These are phyloP conservation scores for Stomorhina lunata DNA, from an alignment of 2,888 invertebrate genomes.

Conservation along the genomic window DNA sequence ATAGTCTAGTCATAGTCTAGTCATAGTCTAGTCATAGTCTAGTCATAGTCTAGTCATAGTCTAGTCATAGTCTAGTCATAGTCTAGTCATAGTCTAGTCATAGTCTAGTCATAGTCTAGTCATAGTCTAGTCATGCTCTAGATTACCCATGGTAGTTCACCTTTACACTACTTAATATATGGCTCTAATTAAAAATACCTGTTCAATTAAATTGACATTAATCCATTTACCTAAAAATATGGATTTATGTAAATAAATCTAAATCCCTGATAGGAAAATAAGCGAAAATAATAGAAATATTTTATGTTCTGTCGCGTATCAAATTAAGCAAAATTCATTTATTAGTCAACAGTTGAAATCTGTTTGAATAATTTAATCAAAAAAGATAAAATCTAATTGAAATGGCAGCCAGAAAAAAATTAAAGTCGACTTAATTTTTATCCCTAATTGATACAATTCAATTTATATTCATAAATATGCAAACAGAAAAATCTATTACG, in stretches of 20 bases:
- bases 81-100: neutral
- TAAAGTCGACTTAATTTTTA: neutral
- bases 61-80: neutral
- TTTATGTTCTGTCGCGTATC: neutral
- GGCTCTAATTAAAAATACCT: too few species aligned
- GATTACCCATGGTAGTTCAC: too few species aligned
- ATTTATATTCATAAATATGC: conserved; percentile 8
- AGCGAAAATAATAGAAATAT: neutral
- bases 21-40: neutral
- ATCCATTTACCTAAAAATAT: neutral
- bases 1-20: neutral
- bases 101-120: neutral
- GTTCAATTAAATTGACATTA: neutral
- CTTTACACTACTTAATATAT: too few species aligned
- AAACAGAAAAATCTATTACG: neutral
- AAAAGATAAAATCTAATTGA: conserved; percentile 40
- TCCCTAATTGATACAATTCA: neutral
- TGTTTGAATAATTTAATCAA: conserved; percentile 45
- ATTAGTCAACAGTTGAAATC: conserved; percentile 34
- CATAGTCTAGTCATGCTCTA: neutral
- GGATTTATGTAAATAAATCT: neutral
- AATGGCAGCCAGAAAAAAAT: neutral
- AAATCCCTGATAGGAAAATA: conserved; percentile 3
- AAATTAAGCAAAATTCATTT: conserved; percentile 26
- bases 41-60: neutral